These are phyloP conservation scores for Abramis brama DNA, from an alignment of 2,113 vertebrate species.

Conservation along the genomic window DNA sequence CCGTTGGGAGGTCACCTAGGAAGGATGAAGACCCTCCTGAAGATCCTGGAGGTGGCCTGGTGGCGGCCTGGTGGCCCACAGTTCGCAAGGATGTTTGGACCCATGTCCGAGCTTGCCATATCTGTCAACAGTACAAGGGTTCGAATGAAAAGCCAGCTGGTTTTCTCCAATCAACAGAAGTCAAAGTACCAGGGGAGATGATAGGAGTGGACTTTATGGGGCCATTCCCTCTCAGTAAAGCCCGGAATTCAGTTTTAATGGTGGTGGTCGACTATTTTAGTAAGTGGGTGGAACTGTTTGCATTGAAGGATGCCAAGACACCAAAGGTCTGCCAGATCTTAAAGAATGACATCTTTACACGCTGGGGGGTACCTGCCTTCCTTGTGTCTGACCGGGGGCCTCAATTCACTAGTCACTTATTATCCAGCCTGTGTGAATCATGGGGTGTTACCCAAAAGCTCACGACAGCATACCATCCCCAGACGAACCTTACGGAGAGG, in stretches of 20 bases:
- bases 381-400: not conserved
- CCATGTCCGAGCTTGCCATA: not conserved
- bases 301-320: no score
- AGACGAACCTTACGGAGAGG: not conserved
- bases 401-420: not conserved
- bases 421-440: not conserved
- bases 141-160: no score
- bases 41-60: slow-evolving; percentile 32
- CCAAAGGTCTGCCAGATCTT: no score
- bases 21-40: slow-evolving; percentile 11
- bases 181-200: not conserved
- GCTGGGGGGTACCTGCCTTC: no score
- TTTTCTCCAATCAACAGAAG: no score
- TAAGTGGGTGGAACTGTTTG: no score
- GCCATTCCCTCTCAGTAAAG: not conserved
- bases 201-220: not conserved
- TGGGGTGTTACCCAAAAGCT: not conserved
- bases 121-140: not conserved
- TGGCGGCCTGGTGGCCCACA: slow-evolving; percentile 32
- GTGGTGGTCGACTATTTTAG: not conserved
- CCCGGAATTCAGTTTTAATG: not conserved
- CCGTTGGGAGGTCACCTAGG: slow-evolving; percentile 8
- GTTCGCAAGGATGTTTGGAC: not conserved
- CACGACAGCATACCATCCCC: not conserved
- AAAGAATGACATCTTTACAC: no score